Base-by-base conservation (phyloP, 1,140 invertebrate genomes). In the Pristionchus pacificus region DNA sequence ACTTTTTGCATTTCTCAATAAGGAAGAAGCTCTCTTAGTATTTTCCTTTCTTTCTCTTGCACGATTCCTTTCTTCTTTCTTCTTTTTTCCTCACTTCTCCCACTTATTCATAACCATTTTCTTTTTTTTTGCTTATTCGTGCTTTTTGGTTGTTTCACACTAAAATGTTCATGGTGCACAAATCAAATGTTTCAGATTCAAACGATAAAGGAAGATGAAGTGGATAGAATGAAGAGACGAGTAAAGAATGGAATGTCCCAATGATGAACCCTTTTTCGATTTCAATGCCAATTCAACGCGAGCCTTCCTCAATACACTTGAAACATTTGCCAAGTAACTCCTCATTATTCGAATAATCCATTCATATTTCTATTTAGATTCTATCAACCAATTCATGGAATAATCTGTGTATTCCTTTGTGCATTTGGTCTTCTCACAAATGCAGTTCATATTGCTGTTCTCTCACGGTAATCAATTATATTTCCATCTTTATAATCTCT, bases 341-440 rank as follows among this genome's bases (percentile, higher is more conserved):
- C 60, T 27, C 15, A 62, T 62, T 62, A 15, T n/a, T 57, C 55
- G n/a, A 57, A 57, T 14, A 57, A 57, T 57, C n/a, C 55, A n/a
- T 57, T n/a, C n/a, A 14, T 57, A 64, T 70, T 55, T 60, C 38
- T 67, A 55, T 71, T 61, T 61, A 72, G 71, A 59, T 68, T 38
- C 29, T 72, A 72, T 60, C 57, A 59, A 38, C 71, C 71, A 60
- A 72, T 72, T 33, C 71, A 72, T 57, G 71, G 71, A 60, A 49
- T 60, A 38, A 61, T 72, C 33, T 72, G 71, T 62, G 71, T 72
- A 25, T 38, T 59, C 30, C 68, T 81, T 27, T 81, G 80, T 62
- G 57, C 83, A 28, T 81, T 81, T 64, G 80, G 80, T 15, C 69
- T 81, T 25, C 55, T 81, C 28, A 80, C 80, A 28, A 81, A 81